Conservation (phyloP, 2,113 vertebrate genomes). For the Epinephelus fuscoguttatus region DNA sequence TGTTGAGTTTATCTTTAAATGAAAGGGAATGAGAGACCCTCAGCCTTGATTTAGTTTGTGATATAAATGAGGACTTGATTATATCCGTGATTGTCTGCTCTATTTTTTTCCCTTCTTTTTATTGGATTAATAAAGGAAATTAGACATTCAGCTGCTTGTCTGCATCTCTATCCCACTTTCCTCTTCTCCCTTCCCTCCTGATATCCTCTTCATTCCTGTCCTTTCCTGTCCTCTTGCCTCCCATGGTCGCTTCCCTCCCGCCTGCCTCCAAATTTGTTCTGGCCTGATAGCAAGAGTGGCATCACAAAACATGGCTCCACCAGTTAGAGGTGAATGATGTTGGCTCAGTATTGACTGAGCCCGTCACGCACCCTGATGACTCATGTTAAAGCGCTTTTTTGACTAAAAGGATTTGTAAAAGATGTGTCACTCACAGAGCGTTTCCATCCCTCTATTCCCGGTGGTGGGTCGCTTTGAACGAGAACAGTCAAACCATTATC, state of each 20-base stretch:
- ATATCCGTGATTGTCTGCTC: conserved; percentile 3
- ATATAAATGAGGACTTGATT: conserved; percentile 37
- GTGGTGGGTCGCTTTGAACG: conserved; percentile 44
- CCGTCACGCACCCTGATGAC: conserved; percentile 57
- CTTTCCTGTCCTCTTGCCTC: not conserved
- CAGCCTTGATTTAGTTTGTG: conserved; percentile 15
- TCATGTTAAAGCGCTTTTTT: conserved; percentile 67
- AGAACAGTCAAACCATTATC: conserved; percentile 70
- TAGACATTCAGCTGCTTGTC: not conserved
- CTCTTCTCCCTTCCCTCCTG: not conserved
- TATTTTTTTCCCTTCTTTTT: not conserved
- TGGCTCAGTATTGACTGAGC: conserved; percentile 56
- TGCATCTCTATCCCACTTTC: not conserved
- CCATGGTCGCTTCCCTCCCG: not conserved
- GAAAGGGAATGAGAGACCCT: not conserved
- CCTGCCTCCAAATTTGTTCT: not conserved
- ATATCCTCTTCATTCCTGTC: not conserved
- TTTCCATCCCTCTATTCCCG: conserved; percentile 47
- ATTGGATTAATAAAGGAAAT: conserved; percentile 18
- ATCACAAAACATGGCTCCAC: conserved; percentile 29
- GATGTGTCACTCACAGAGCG: conserved; percentile 60
- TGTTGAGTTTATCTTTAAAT: conserved; percentile 24
- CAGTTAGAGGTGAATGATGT: conserved; percentile 57
- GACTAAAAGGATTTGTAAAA: conserved; percentile 73
- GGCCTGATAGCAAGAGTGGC: conserved; percentile 11